Evolutionary conservation across 2,113 vertebrate species (phyloP).

Genomic region (Chlamydotis undulata): DNA sequence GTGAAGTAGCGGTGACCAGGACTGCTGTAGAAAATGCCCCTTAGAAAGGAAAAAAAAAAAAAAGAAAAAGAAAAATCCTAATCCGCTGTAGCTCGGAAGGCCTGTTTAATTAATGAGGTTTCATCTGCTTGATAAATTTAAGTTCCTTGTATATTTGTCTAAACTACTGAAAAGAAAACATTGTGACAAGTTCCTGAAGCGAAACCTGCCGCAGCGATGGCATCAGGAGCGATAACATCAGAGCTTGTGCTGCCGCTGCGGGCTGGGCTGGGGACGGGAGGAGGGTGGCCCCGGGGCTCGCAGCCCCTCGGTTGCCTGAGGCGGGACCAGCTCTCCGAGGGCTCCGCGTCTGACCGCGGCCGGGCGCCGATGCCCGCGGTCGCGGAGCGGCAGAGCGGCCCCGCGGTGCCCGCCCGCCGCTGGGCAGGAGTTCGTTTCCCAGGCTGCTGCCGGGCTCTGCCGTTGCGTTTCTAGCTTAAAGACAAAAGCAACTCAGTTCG

Average conservation of each 20-base stretch:
- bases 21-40: neutral
- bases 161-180: conserved; percentile 60
- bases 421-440: neutral
- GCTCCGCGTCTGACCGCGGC: rapidly evolving
- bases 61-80: neutral
- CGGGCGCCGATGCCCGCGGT: no score
- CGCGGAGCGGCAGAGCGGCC: no score
- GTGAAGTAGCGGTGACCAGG: neutral
- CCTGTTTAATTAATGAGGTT: conserved; percentile 50
- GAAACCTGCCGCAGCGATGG: conserved; percentile 27
- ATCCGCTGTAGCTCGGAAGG: neutral
- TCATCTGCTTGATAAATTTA: conserved; percentile 49
- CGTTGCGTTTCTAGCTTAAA: neutral
- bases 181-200: conserved; percentile 41
- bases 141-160: conserved; percentile 53
- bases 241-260: conserved; percentile 4
- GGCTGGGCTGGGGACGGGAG: neutral
- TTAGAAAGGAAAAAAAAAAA: neutral
- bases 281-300: no score
- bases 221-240: conserved; percentile 54
- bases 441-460: neutral
- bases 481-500: neutral
- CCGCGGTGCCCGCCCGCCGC: neutral
- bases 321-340: neutral
- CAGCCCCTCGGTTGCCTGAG: no score